A percentile compares a stretch with the other conserved stretches of the same genome.
Conservation (phyloP, 2,113 vertebrate species). For the Baryphthengus martii region DNA sequence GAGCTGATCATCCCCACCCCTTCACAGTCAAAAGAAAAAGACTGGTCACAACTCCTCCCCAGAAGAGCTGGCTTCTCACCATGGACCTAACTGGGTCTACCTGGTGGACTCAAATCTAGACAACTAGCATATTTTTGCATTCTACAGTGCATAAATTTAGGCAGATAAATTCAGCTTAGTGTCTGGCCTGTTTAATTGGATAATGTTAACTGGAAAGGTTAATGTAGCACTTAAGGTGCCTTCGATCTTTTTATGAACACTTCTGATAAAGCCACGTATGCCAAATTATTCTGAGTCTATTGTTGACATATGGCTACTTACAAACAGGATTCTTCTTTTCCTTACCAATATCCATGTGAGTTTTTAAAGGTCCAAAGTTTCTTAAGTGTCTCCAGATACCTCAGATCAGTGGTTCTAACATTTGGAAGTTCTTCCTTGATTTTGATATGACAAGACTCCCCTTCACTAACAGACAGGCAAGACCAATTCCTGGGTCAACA, state of each 20-base stretch:
- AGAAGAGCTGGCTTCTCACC: neutral
- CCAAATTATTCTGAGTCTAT: neutral
- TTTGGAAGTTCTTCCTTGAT: neutral
- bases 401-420: neutral
- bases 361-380: neutral
- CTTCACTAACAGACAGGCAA: neutral
- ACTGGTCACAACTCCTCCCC: neutral
- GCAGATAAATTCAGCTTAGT: neutral
- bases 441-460: neutral
- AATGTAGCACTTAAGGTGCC: neutral
- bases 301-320: neutral
- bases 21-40: neutral
- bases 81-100: rapidly evolving
- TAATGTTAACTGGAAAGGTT: neutral
- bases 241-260: neutral
- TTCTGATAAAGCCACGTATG: rapidly evolving
- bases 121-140: neutral
- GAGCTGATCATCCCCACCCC: neutral
- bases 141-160: neutral
- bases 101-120: neutral
- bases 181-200: neutral
- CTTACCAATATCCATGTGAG: neutral
- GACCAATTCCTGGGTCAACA: neutral
- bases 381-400: neutral
- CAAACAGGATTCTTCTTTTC: neutral